These are phyloP conservation scores for Rhinella marina DNA, from an alignment of 2,797 vertebrate species.

Conservation along the genomic window DNA sequence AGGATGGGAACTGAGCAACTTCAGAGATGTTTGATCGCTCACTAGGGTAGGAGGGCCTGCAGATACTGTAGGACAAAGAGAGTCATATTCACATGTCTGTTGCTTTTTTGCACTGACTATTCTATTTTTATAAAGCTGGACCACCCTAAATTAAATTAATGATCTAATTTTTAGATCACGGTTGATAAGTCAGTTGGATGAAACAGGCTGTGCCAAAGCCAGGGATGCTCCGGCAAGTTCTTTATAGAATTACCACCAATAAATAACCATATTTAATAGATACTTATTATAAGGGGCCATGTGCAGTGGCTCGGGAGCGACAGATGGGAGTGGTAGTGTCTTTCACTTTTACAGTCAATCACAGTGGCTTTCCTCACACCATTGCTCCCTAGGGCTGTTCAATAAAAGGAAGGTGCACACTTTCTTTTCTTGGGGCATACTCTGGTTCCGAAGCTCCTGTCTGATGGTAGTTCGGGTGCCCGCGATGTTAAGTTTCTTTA, in stretches of 20 bases:
- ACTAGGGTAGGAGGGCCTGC: constrained; percentile 37
- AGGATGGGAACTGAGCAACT: constrained; percentile 48
- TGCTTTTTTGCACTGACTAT: constrained; percentile 20
- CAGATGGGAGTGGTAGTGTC: too few relatives aligned
- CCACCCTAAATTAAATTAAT: background rate
- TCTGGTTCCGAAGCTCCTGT: too few relatives aligned
- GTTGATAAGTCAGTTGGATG: background rate
- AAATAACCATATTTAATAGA: background rate
- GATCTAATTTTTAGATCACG: background rate
- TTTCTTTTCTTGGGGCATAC: too few relatives aligned
- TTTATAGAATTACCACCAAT: background rate
- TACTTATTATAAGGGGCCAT: background rate
- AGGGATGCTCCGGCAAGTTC: background rate
- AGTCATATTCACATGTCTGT: constrained; percentile 8
- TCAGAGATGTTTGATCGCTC: constrained; percentile 45
- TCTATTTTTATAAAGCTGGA: constrained; percentile 46
- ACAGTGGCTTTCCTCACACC: too few relatives aligned
- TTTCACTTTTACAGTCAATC: too few relatives aligned
- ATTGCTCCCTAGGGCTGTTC: too few relatives aligned
- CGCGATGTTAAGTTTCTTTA: too few relatives aligned
- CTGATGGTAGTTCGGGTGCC: too few relatives aligned
- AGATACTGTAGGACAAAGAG: constrained; percentile 34
- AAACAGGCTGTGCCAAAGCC: background rate
- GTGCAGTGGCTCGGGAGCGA: too few relatives aligned
- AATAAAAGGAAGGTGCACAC: too few relatives aligned